Conservation (phyloP, 2,888 invertebrate species). For the Napeogenes sylphis region DNA sequence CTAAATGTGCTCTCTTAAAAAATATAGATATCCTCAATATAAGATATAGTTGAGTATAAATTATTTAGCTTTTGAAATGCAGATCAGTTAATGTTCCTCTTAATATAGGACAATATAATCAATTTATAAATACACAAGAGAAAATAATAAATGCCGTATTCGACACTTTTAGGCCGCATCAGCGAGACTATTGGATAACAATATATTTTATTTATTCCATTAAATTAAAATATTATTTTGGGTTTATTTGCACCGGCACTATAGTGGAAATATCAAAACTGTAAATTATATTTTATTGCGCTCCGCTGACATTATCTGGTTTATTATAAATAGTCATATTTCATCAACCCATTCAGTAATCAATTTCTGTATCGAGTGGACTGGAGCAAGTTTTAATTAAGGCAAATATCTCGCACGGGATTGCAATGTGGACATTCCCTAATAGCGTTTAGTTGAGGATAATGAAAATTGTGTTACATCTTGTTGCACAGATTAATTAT, state of each 20-base stretch:
- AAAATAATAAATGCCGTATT: too few species aligned
- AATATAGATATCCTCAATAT: too few species aligned
- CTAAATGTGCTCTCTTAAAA: slow-evolving; percentile 34
- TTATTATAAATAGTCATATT: slow-evolving; percentile 25
- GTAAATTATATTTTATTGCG: not conserved
- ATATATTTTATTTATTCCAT: not conserved
- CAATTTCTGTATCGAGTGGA: slow-evolving; percentile 38
- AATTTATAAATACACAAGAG: too few species aligned
- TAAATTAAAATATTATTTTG: not conserved
- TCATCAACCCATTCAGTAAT: slow-evolving; percentile 37
- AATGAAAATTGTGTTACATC: slow-evolving; percentile 40
- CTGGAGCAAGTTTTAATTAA: slow-evolving; percentile 68
- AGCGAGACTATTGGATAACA: too few species aligned
- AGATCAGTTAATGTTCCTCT: too few species aligned
- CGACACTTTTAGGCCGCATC: too few species aligned
- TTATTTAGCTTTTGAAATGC: not conserved
- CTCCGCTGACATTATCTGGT: not conserved
- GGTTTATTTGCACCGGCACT: not conserved
- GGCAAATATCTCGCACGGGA: slow-evolving; percentile 62
- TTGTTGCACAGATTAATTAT: slow-evolving; percentile 24
- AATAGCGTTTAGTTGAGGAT: slow-evolving; percentile 53
- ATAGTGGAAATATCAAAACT: not conserved
- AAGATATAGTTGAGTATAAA: too few species aligned
- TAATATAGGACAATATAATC: too few species aligned
- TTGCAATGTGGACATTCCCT: slow-evolving; percentile 56